Base-by-base conservation (phyloP, 1,140 invertebrate genomes). In the Lutraria rhynchaena region DNA sequence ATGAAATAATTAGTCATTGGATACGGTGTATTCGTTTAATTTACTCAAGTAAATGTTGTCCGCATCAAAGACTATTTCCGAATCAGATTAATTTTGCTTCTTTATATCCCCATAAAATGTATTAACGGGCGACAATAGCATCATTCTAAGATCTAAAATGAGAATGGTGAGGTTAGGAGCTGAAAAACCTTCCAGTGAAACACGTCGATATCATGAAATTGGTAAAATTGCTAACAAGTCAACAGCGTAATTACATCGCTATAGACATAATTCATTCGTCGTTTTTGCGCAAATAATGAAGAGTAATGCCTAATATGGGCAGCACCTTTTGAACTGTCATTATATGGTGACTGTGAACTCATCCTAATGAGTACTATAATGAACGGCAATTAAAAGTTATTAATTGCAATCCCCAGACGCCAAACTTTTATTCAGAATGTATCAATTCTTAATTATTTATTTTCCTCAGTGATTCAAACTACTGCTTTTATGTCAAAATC, bases 1-100 rank as follows among this genome's bases (percentile, higher is more conserved):
- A 46, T 24, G 44, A 41, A 67, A 67, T 67, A 67, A 67, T 67
- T 67, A 67, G 63, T 67, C 63, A 67, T 67, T 67, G 63, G 63
- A 67, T 67, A 49, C 63, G 41, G 29, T 24, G 63, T 41, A 46
- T 24, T 46, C 63, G 63, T 67, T 67, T 67, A 67, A 67, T 67
- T 67, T 67, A 67, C 63, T 67, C 63, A 15, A 29, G 63, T 67
- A 67, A 67, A 67, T 67, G 63, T 67, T 67, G 44, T 46, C 41
- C 63, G 29, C 63, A 67, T 67, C 63, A 67, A 67, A 24, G 44
- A 67, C 7, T 31, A 41, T 67, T 41, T 67, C 44, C 44, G 29
- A 31, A 67, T 46, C 63, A 41, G 63, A 67, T 67, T 67, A 49
- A 67, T 67, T 67, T 67, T 37, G 63, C 44, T 46, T 67, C 63